Evolutionary conservation across 2,888 invertebrate genomes (phyloP), one percentile per base, ranked within the genome.

Genomic region (Caenorhabditis sp.): DNA sequence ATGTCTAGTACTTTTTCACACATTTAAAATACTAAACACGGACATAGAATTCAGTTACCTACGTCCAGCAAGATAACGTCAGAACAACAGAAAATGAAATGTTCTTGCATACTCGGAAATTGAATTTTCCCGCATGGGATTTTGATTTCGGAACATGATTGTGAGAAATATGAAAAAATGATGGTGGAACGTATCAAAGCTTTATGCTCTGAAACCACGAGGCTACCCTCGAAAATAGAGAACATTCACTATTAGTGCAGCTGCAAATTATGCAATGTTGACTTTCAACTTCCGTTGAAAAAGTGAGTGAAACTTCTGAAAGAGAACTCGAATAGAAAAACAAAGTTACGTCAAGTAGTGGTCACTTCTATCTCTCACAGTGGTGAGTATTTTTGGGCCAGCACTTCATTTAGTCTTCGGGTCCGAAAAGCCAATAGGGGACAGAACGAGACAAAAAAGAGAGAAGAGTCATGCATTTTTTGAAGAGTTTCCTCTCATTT

Each of bases 391-490:
- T 76, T 68, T 75, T 24, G 66, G 12, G 63, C 16, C 44, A 19
- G 75, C 59, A 49, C 66, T 69, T 59, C 58, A 69, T 61, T 63
- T 54, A 19, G 22, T 44, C 16, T 14, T 26, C 51, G 35, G 35
- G 16, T 44, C 44, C 31, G 16, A 54, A 68, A 31, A 51, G 47
- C 31, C 14, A 51, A 68, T n/a, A 26, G 59, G 41, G 38, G 24
- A 44, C 6, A 8, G 24, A 68, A 51, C 12, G 66, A 56, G 31
- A 64, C 54, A 68, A 58, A 35, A 58, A 12, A 41, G 38, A n/a
- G 61, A 58, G 63, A 77, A 26, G 77, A 70, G 77, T 69, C 77
- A 77, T 77, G 77, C 69, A 77, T 77, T 77, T 77, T 58, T 61
- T 49, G 64, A 54, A 77, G 69, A 49, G 38, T 14, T 8, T 8